These are phyloP conservation scores for Cryptomyrus ogoouensis DNA, from an alignment of 2,113 vertebrate genomes.

Conservation along the genomic window DNA sequence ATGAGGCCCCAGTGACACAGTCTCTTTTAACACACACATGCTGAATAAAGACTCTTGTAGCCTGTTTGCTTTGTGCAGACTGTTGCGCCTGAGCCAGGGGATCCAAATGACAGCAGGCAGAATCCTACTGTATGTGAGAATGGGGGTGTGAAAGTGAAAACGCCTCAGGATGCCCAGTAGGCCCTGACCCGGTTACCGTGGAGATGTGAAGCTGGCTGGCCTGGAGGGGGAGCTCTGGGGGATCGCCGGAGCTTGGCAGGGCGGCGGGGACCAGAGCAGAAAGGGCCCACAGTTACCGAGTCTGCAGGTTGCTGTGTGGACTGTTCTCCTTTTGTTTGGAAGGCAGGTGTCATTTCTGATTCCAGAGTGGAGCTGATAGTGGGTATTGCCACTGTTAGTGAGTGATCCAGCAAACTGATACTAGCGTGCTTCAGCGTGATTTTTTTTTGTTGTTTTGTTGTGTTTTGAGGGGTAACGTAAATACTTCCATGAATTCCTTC, in stretches of 20 bases:
- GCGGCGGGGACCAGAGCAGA: not conserved
- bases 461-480: not conserved
- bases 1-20: not conserved
- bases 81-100: not conserved
- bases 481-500: not conserved
- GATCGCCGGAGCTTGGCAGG: not conserved
- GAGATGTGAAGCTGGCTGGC: not conserved
- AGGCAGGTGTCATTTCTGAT: not conserved
- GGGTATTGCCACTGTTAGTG: too few species aligned
- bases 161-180: not conserved
- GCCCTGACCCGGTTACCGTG: not conserved
- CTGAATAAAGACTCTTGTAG: not conserved
- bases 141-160: not conserved
- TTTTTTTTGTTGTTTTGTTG: not conserved
- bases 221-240: not conserved
- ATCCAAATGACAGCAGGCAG: not conserved
- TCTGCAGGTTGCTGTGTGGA: not conserved
- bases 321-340: not conserved
- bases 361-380: not conserved
- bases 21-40: not conserved
- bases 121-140: not conserved
- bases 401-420: not conserved
- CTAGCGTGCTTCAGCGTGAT: not conserved
- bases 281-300: not conserved
- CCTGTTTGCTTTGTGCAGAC: not conserved